phyloP scores from a whole-genome alignment of 2,113 vertebrate species.

The Grammomys surdaster region DNA sequence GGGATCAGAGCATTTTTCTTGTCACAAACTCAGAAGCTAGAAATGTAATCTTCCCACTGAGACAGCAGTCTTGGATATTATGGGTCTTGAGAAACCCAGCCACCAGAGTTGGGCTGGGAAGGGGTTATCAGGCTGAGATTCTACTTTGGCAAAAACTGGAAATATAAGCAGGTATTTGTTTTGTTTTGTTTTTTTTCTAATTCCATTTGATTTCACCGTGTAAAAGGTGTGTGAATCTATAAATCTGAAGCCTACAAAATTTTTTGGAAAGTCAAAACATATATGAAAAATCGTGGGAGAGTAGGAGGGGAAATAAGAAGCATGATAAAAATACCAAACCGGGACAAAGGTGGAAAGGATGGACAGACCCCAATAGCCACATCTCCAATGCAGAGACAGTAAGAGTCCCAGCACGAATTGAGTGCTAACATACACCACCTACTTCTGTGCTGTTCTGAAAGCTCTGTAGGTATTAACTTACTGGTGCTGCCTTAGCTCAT shows the following conservation, averaged over 20 bases:
- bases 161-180: background rate
- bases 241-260: background rate
- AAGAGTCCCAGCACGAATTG: background rate
- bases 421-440: background rate
- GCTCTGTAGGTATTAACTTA: background rate
- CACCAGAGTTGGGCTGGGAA: background rate
- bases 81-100: background rate
- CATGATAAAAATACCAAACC: background rate
- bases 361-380: background rate
- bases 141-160: background rate
- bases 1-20: slow-evolving; percentile 20
- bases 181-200: background rate
- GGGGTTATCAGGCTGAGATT: background rate
- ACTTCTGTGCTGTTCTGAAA: background rate
- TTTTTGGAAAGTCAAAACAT: slow-evolving; percentile 22
- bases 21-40: background rate
- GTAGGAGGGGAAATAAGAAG: background rate
- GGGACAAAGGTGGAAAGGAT: background rate
- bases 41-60: background rate
- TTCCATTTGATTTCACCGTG: background rate
- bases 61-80: background rate
- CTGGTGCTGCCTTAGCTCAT: background rate
- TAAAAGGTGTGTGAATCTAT: background rate
- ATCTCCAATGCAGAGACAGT: background rate
- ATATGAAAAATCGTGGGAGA: background rate